Percentiles rank a stretch among this genome's conserved stretches.
Evolutionary conservation across 2,888 invertebrate species (phyloP).

Genomic region (Dasysyrphus tricinctus): DNA sequence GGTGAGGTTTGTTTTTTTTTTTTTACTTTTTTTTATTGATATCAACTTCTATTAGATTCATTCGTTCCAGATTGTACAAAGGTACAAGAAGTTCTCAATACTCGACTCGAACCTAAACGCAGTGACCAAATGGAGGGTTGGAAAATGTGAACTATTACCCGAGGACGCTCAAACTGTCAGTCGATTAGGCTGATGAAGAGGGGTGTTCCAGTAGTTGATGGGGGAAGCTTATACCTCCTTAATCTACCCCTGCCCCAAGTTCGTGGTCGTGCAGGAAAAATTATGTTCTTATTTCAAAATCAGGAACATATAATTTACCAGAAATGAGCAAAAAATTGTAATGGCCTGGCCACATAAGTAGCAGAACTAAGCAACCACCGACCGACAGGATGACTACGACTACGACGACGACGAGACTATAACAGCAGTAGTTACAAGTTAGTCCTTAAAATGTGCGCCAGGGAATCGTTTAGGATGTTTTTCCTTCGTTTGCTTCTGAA

Average conservation of each 20-base stretch:
- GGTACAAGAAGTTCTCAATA: not conserved
- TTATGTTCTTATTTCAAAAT: constrained; percentile 70
- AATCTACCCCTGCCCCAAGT: constrained; percentile 12
- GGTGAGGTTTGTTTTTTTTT: constrained; percentile 13
- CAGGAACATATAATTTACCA: constrained; percentile 68
- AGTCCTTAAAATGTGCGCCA: constrained; percentile 55
- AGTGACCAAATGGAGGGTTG: constrained; percentile 46
- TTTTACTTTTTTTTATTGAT: constrained; percentile 47
- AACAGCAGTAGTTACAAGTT: constrained; percentile 59
- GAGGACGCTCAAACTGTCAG: constrained; percentile 56
- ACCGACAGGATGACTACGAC: not conserved
- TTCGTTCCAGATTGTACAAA: constrained; percentile 45
- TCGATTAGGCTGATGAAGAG: constrained; percentile 49
- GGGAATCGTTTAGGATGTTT: constrained; percentile 34
- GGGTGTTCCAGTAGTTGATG: constrained; percentile 9
- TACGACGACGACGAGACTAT: not conserved
- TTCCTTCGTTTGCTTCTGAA: constrained; percentile 33
- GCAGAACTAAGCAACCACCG: constrained; percentile 26
- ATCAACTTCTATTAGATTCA: constrained; percentile 62
- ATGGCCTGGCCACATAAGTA: constrained; percentile 33
- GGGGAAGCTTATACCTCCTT: constrained; percentile 2
- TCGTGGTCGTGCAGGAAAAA: constrained; percentile 24
- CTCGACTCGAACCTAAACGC: not conserved
- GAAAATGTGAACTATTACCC: constrained; percentile 26
- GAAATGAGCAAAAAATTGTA: constrained; percentile 59